A percentile compares a stretch with the other conserved stretches of the same genome.
Evolutionary conservation across 2,113 vertebrate species (phyloP).

Genomic region (Ptychochromis oligacanthus): DNA sequence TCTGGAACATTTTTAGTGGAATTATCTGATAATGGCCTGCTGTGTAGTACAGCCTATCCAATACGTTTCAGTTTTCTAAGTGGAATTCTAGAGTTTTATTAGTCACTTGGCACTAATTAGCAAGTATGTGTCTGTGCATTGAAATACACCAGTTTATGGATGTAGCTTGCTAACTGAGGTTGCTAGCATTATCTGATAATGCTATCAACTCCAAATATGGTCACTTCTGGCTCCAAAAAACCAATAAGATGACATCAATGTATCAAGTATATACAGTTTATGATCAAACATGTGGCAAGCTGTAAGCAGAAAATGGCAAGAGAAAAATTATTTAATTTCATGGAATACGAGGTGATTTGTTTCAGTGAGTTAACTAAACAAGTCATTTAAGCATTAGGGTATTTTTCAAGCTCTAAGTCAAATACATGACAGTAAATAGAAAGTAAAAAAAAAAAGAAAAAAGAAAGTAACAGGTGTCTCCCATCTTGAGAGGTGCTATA

Average conservation of each 20-base stretch:
- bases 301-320: not conserved
- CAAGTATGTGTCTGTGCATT: not conserved
- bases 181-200: not conserved
- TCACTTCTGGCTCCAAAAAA: not conserved
- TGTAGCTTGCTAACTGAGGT: not conserved
- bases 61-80: not conserved
- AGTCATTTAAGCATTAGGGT: not conserved
- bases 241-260: not conserved
- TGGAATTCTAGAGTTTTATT: not conserved
- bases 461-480: conserved; percentile 32
- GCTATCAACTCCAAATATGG: not conserved
- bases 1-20: not conserved
- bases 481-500: conserved; percentile 25
- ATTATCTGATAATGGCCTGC: not conserved
- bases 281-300: not conserved
- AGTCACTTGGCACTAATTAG: conserved; percentile 6
- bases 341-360: not conserved
- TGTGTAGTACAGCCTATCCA: not conserved
- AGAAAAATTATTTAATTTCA: not conserved
- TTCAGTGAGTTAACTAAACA: not conserved
- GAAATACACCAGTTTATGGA: not conserved
- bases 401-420: not conserved
- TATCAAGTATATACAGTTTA: not conserved
- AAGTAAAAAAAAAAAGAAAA: no score
- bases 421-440: not conserved